Evolutionary conservation across 2,888 invertebrate genomes (phyloP), one percentile per base, ranked within the genome.

Genomic region (Drosophila incognita): DNA sequence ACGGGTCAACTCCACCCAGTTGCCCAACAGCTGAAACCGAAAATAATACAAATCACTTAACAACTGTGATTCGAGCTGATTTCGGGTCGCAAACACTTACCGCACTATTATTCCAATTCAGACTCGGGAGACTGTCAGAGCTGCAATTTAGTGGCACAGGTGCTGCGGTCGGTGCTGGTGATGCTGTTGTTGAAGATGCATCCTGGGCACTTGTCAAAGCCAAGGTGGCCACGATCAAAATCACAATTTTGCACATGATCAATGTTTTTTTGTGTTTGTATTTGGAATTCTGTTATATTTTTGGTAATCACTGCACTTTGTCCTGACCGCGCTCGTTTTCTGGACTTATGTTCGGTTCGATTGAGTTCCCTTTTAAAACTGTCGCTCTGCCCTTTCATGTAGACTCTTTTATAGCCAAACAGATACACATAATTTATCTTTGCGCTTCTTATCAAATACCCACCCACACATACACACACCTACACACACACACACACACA

Each of bases 171-270:
- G 40, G 10, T 42, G 40, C 0, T 42, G 42, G 2, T 21, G 42
- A 11, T 21, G 11, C 5, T 42, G 42, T 21, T 42, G 27, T 1
- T 18, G 51, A 4, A 35, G 18, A 0, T 2, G 35, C 0, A 27
- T 59, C 36, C 24, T 77, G 69, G 56, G 72, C 76, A 21, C 38
- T 38, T 15, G 76, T 4, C 13, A 70, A 46, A 27, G 74, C 71
- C 67, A 86, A 62, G 8, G 57, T 29, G 68, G 74, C 74, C 4
- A 62, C 49, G 13, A 75, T 56, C 27, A 75, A 51, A 65, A 86
- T 79, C 69, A 81, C 78, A 79, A 64, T 70, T 54, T 88, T 86
- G 60, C 67, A 86, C 85, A 86, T 81, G 71, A 71, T 85, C 53
- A 71, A 56, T 62, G 11, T 53, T 61, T 59, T 27, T 24, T 48